These are phyloP conservation scores for Limenitis camilla DNA, from an alignment of 2,888 invertebrate genomes.

Conservation along the genomic window DNA sequence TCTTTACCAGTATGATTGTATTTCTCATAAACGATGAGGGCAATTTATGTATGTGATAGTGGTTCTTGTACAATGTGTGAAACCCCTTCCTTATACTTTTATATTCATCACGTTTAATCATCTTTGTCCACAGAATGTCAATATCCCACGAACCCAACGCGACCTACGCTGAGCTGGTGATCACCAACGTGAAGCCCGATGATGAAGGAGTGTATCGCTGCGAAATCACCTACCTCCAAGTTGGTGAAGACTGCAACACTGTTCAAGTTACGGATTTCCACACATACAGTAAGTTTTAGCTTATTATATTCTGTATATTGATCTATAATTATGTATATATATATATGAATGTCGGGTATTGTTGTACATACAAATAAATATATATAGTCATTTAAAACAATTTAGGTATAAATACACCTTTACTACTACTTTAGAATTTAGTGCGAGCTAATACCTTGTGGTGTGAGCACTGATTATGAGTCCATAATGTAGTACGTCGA, in stretches of 20 bases:
- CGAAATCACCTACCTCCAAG: conserved; percentile 87
- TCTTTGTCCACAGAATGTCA: conserved; percentile 73
- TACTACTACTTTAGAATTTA: too few species aligned
- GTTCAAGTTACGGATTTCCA: conserved; percentile 86
- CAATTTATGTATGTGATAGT: too few species aligned
- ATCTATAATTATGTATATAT: neutral
- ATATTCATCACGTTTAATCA: too few species aligned
- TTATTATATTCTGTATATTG: neutral
- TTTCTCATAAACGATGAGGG: too few species aligned
- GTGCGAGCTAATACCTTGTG: too few species aligned
- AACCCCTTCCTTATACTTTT: too few species aligned
- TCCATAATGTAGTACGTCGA: too few species aligned
- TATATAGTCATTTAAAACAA: too few species aligned
- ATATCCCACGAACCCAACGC: conserved; percentile 79
- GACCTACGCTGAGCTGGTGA: conserved; percentile 79
- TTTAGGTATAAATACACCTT: too few species aligned
- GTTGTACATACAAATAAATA: neutral
- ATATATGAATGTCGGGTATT: neutral
- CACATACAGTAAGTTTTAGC: conserved; percentile 80
- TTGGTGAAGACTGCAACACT: conserved; percentile 85
- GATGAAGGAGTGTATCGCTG: conserved; percentile 89
- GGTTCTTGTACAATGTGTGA: too few species aligned
- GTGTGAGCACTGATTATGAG: too few species aligned
- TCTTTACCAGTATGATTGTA: too few species aligned
- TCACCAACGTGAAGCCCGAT: conserved; percentile 78